A percentile compares a stretch with the other conserved stretches of the same genome.
phyloP scores from a whole-genome alignment of 2,888 invertebrate species.

The Girardia tigrina region DNA sequence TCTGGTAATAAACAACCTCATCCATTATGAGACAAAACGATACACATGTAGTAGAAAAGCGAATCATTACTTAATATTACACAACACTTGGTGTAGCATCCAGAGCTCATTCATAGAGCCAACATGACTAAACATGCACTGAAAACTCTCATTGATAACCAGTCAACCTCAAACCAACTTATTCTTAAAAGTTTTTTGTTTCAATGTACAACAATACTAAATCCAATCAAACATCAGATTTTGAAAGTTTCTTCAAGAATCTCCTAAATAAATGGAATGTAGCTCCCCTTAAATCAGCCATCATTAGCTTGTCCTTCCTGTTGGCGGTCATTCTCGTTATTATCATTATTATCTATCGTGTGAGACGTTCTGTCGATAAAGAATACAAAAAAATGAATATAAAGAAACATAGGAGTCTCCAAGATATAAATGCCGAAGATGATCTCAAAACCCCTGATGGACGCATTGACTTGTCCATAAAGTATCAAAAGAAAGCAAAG shows the following conservation, averaged over 20 bases:
- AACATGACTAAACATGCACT: no score
- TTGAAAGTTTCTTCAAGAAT: neutral
- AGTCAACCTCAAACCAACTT: no score
- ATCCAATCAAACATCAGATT: neutral
- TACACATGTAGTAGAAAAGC: no score
- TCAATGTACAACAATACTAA: no score
- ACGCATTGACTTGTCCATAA: neutral
- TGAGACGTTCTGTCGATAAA: neutral
- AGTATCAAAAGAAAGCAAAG: neutral
- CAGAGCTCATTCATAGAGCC: no score
- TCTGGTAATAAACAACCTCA: no score
- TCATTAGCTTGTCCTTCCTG: neutral
- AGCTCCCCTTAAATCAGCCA: neutral
- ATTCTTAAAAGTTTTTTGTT: no score
- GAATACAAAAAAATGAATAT: neutral
- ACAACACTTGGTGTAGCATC: no score
- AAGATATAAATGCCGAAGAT: neutral
- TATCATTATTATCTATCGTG: neutral
- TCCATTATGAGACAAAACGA: no score
- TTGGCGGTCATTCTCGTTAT: neutral
- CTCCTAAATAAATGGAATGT: neutral
- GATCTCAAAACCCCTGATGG: neutral
- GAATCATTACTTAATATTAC: no score
- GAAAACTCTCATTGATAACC: no score
- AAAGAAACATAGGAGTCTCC: neutral